A percentile compares a stretch with the other conserved stretches of the same genome.
These are phyloP conservation scores for Agapostemon virescens DNA, from an alignment of 2,888 invertebrate genomes.

Conservation along the genomic window DNA sequence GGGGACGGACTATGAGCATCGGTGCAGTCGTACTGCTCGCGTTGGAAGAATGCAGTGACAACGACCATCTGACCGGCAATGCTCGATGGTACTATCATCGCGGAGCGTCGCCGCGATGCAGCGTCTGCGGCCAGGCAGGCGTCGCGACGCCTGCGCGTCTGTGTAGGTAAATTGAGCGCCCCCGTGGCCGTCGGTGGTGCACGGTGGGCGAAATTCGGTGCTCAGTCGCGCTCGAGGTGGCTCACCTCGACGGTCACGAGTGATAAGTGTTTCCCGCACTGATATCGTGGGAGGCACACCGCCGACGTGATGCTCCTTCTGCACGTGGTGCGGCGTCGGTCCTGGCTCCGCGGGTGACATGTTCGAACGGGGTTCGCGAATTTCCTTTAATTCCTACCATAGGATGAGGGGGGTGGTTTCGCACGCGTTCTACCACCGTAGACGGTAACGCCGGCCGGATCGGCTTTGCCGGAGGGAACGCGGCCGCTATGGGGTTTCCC, in stretches of 20 bases:
- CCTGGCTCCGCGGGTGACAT: slow-evolving; percentile 22
- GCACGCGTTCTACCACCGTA: slow-evolving; percentile 41
- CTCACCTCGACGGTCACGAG: slow-evolving; percentile 70
- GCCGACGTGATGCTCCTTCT: slow-evolving; percentile 33
- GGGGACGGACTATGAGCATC: not conserved
- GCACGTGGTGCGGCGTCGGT: slow-evolving; percentile 46
- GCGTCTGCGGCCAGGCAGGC: slow-evolving; percentile 50
- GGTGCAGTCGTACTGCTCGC: too few relatives aligned
- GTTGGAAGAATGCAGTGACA: not conserved
- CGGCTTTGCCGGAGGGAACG: slow-evolving; percentile 36
- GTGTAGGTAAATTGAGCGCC: slow-evolving; percentile 55
- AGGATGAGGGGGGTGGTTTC: slow-evolving; percentile 9
- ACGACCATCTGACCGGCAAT: not conserved
- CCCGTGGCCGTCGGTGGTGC: slow-evolving; percentile 38
- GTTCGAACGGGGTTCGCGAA: not conserved
- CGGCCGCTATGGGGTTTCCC: slow-evolving; percentile 13
- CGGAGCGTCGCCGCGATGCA: slow-evolving; percentile 38
- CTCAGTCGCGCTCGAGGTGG: slow-evolving; percentile 69
- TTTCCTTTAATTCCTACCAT: not conserved
- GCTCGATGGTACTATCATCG: slow-evolving; percentile 4
- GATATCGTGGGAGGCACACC: not conserved
- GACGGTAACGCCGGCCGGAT: slow-evolving; percentile 54
- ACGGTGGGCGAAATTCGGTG: slow-evolving; percentile 51
- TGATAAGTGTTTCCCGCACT: slow-evolving; percentile 3
- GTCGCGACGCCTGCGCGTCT: slow-evolving; percentile 58